Conservation (phyloP, 2,113 vertebrate genomes). For the Fulica atra region DNA sequence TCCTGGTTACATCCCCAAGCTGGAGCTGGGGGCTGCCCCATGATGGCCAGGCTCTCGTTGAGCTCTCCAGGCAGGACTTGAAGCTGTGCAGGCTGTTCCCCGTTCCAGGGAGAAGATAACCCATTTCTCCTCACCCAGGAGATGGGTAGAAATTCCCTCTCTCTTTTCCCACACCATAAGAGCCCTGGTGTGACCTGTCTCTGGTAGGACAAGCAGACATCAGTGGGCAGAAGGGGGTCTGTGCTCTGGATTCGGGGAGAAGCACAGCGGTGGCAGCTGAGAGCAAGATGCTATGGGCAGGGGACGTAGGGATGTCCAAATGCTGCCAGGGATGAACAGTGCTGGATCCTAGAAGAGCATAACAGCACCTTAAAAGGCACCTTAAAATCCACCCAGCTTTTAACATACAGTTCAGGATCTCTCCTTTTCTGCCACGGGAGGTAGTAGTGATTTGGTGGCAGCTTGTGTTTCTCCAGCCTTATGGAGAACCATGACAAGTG, state of each 20-base stretch:
- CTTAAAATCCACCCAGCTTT: not conserved
- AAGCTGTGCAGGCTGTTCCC: not conserved
- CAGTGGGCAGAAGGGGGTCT: not conserved
- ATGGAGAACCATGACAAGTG: accelerated
- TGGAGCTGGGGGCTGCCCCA: not conserved
- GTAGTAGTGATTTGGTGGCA: not conserved
- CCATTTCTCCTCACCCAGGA: not conserved
- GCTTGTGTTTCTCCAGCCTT: not conserved
- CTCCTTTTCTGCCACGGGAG: not conserved
- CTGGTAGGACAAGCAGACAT: not conserved
- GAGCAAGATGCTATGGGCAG: not conserved
- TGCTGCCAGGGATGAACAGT: not conserved
- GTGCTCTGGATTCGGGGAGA: not conserved
- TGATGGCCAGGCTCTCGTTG: not conserved
- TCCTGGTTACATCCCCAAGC: not conserved
- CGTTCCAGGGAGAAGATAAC: not conserved
- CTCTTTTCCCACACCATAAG: not conserved
- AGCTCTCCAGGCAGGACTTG: not conserved
- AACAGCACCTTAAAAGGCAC: not conserved
- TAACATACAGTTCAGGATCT: not conserved
- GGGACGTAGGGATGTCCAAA: not conserved
- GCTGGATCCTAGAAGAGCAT: not conserved
- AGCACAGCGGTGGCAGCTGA: not conserved
- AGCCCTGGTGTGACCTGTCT: not conserved
- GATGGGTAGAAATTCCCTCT: not conserved